These are phyloP conservation scores for Epinephelus awoara DNA, from an alignment of 2,797 vertebrate genomes.

Conservation along the genomic window DNA sequence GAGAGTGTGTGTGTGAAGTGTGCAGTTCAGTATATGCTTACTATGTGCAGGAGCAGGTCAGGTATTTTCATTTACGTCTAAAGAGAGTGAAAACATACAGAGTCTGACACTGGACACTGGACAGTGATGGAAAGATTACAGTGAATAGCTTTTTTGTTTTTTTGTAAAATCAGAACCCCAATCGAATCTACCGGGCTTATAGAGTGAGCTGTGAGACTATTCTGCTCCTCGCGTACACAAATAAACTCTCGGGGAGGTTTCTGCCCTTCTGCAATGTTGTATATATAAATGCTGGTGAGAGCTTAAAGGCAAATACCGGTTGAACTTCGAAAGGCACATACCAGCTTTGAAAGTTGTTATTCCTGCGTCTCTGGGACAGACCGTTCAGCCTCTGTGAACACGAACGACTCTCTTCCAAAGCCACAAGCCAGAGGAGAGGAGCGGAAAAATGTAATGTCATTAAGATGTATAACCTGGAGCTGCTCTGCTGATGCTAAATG, in stretches of 20 bases:
- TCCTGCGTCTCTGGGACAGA: conserved; percentile 45
- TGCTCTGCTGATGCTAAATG: conserved; percentile 37
- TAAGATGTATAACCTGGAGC: conserved; percentile 54
- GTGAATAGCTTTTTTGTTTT: conserved; percentile 36
- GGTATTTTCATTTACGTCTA: conserved; percentile 44
- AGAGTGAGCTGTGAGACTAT: conserved; percentile 42
- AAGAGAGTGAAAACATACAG: conserved; percentile 42
- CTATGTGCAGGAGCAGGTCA: conserved; percentile 21
- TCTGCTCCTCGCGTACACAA: conserved; percentile 57
- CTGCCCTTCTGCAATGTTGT: conserved; percentile 45
- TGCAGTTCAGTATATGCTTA: conserved; percentile 17
- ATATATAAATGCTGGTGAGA: conserved; percentile 61
- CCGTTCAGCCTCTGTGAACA: conserved; percentile 42
- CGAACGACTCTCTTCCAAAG: conserved; percentile 42
- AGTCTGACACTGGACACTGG: conserved; percentile 1
- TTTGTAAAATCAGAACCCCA: conserved; percentile 43
- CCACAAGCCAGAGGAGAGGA: conserved; percentile 46
- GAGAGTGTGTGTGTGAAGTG: conserved; percentile 10
- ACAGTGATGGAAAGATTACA: conserved; percentile 44
- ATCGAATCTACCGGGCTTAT: conserved; percentile 18
- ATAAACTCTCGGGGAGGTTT: conserved; percentile 66
- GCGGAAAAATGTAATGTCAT: conserved; percentile 36
- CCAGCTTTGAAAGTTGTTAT: conserved; percentile 70
- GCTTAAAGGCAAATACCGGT: conserved; percentile 65
- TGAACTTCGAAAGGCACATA: conserved; percentile 51